These are phyloP conservation scores for Neotoxoptera formosana DNA, from an alignment of 1,140 invertebrate species.

Conservation along the genomic window DNA sequence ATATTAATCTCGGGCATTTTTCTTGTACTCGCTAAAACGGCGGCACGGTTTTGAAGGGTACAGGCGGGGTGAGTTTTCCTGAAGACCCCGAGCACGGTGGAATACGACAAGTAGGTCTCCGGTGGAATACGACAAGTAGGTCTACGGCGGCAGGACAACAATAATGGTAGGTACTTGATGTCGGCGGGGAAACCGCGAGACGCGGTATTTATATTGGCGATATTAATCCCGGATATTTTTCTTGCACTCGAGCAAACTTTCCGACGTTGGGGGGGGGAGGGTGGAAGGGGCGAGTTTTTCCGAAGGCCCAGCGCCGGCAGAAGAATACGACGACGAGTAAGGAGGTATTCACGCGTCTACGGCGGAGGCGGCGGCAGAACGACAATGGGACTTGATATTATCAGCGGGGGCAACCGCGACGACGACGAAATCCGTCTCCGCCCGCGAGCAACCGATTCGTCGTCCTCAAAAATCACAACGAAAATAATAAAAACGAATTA, in stretches of 20 bases:
- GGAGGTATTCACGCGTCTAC: neutral
- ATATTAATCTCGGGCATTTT: conserved; percentile 3
- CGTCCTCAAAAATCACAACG: neutral
- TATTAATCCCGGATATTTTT: too few relatives aligned
- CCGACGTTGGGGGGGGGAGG: too few relatives aligned
- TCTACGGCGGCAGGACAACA: too few relatives aligned
- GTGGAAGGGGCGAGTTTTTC: neutral
- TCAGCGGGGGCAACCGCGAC: neutral
- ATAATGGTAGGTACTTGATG: too few relatives aligned
- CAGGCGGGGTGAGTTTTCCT: too few relatives aligned
- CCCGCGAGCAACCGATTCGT: neutral
- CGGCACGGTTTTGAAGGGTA: neutral
- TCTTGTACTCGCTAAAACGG: neutral
- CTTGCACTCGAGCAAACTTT: too few relatives aligned
- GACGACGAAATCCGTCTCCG: neutral
- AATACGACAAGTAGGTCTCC: too few relatives aligned
- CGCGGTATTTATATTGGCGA: too few relatives aligned
- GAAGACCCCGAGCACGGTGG: too few relatives aligned
- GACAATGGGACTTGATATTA: neutral
- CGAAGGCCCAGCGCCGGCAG: neutral
- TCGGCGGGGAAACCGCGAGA: too few relatives aligned
- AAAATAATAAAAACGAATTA: neutral
- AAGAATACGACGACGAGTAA: neutral
- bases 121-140: too few relatives aligned
- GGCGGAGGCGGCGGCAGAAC: neutral